Percentiles rank a stretch among this genome's conserved stretches.
Evolutionary conservation across 2,888 invertebrate species (phyloP).

Genomic region (Apodemia mormo): DNA sequence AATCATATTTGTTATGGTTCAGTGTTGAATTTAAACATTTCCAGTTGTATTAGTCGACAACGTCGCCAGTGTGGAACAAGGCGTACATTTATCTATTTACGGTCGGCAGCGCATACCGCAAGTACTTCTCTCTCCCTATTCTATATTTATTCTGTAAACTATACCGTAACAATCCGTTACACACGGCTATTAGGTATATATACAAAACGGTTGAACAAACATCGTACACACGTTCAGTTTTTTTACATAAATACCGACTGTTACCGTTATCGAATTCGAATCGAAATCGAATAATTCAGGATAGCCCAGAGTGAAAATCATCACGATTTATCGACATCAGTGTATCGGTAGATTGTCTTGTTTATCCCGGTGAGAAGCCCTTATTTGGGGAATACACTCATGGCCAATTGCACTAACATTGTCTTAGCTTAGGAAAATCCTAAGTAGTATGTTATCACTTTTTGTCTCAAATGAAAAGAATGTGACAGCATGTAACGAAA

Average conservation of each 20-base stretch:
- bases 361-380: no score
- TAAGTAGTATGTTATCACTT: no score
- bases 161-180: background rate
- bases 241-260: background rate
- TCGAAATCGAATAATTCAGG: no score
- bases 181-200: background rate
- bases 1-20: background rate
- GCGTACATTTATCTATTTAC: slow-evolving; percentile 5
- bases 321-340: no score
- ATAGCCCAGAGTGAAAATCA: no score
- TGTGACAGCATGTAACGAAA: no score
- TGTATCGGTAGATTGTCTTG: no score
- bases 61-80: background rate
- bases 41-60: background rate
- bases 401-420: no score
- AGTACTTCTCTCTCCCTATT: background rate
- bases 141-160: background rate
- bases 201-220: background rate
- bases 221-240: background rate
- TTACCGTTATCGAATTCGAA: no score
- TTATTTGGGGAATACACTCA: no score
- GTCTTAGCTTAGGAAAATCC: no score
- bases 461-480: no score
- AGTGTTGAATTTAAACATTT: background rate
- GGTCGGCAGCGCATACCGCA: background rate